Evolutionary conservation across 2,113 vertebrate genomes (phyloP), one percentile per base, ranked within the genome.

Genomic region (Colistium nudipinnis): DNA sequence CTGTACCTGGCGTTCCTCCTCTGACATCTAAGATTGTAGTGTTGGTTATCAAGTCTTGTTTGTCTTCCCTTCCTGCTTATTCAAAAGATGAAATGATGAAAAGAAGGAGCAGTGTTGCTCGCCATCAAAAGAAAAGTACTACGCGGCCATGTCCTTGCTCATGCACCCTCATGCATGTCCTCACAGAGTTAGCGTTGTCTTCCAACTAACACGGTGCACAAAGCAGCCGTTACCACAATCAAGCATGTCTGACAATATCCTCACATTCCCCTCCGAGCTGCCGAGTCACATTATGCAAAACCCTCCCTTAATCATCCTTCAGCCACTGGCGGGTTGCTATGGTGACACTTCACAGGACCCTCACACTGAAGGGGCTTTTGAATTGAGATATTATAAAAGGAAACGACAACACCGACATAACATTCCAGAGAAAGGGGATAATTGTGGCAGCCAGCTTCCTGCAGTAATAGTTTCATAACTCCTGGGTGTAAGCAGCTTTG

Each of bases 381-480:
- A 78, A 71, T 4, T 3, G 47, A 52, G 64, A n/a, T n/a, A n/a
- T n/a, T n/a, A n/a, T n/a, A n/a, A n/a, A n/a, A n/a, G n/a, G n/a
- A n/a, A n/a, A n/a, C n/a, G 44, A 48, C 74, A 68, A n/a, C 36
- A 17, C n/a, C n/a, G 47, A 28, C 6, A 63, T 43, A 16, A 27
- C 45, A 57, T 19, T 13, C 31, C 4, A 71, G 55, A 80, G 53
- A 80, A 74, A 78, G 71, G 31, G 13, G 19, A 55, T 0, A 31
- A 55, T 43, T 75, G 44, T 67, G 35, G 45, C 38, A 30, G 47
- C 11, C 0, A 16, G n/a, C 43, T 17, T 75, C 76, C 82, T 68
- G 70, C 60, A 66, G 70, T 63, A 74, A 80, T 51, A 5, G 70
- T 77, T 80, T 80, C 31, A 60, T 70, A 71, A 85, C 66, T 72